Conservation (phyloP, 2,888 invertebrate genomes). For the Halictus quadricinctus region DNA sequence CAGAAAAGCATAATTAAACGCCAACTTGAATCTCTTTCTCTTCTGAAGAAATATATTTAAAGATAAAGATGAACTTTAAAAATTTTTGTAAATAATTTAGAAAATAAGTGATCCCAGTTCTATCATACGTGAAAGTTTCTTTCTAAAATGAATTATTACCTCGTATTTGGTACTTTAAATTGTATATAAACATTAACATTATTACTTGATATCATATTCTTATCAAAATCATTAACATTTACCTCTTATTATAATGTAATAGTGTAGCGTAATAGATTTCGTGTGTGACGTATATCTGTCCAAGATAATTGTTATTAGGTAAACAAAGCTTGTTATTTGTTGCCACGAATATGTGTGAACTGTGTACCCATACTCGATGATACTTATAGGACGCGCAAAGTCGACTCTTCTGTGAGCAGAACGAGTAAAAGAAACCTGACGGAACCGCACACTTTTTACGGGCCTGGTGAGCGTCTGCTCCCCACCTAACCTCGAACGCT, state of each 20-base stretch:
- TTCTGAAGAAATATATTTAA: not conserved
- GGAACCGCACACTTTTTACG: slow-evolving; percentile 39
- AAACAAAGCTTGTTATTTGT: not conserved
- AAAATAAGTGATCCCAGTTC: not conserved
- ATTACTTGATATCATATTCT: not conserved
- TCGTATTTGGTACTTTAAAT: not conserved
- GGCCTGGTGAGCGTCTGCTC: slow-evolving; percentile 47
- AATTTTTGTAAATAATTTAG: not conserved
- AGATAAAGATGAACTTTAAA: not conserved
- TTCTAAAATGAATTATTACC: not conserved
- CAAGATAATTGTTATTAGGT: not conserved
- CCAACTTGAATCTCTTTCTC: too few relatives aligned
- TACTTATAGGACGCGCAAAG: not conserved
- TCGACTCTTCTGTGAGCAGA: not conserved
- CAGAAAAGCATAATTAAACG: not conserved
- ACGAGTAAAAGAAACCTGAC: not conserved
- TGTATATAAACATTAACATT: not conserved
- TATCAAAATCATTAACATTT: not conserved
- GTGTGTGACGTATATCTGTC: too few relatives aligned
- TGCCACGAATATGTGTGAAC: not conserved
- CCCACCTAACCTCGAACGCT: slow-evolving; percentile 27
- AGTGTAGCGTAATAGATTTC: too few relatives aligned
- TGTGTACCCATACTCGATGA: not conserved
- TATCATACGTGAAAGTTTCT: not conserved
- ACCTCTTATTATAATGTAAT: too few relatives aligned